These are phyloP conservation scores for Keiferia lycopersicella DNA, from an alignment of 2,888 invertebrate genomes.

Conservation along the genomic window DNA sequence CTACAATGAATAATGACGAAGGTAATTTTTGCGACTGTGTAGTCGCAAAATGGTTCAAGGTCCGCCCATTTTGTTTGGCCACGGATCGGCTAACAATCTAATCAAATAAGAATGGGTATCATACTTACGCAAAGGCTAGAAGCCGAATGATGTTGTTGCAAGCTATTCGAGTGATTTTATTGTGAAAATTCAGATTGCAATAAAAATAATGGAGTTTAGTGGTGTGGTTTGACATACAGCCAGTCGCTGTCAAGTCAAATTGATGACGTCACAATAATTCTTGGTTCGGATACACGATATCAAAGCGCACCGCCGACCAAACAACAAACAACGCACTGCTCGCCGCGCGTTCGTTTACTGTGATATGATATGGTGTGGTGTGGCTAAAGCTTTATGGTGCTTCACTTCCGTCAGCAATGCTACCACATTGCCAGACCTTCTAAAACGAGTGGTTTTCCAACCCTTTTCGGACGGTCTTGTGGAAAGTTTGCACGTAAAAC, in stretches of 20 bases:
- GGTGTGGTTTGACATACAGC: not conserved
- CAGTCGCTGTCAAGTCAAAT: not conserved
- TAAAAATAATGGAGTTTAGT: not conserved
- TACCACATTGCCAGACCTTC: too few species aligned
- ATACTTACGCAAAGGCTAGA: slow-evolving; percentile 39
- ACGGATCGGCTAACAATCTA: not conserved
- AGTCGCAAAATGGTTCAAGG: slow-evolving; percentile 17
- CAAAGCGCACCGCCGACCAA: not conserved
- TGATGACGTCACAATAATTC: not conserved
- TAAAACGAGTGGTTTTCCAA: too few species aligned
- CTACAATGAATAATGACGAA: not conserved
- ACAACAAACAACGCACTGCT: not conserved
- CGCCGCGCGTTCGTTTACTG: too few species aligned
- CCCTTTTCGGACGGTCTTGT: too few species aligned
- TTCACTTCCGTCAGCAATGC: too few species aligned
- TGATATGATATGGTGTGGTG: too few species aligned
- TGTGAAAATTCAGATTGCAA: slow-evolving; percentile 18
- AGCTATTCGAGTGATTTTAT: slow-evolving; percentile 23
- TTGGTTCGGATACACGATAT: slow-evolving; percentile 9
- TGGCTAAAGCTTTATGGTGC: too few species aligned
- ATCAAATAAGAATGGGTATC: not conserved
- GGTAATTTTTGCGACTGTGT: not conserved
- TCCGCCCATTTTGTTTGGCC: slow-evolving; percentile 16
- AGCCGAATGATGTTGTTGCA: slow-evolving; percentile 34
- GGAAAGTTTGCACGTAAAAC: too few species aligned